phyloP scores from a whole-genome alignment of 1,140 invertebrate genomes.

The Camponotus floridanus region DNA sequence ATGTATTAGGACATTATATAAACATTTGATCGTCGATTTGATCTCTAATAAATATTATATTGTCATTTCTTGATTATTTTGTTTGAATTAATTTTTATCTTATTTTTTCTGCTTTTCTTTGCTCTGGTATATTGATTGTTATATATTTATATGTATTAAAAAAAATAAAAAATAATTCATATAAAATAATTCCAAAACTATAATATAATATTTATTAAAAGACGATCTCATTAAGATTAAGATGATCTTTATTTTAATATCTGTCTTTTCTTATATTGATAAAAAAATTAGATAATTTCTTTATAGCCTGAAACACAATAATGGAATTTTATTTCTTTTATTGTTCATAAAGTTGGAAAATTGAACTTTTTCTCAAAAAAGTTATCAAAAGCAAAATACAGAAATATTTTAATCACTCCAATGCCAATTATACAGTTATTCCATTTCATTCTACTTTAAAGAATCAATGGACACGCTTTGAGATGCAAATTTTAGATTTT shows the following conservation, averaged over 20 bases:
- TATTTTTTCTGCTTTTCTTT: not conserved
- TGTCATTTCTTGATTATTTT: not conserved
- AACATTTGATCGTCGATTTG: not conserved
- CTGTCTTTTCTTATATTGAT: no score
- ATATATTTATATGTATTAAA: not conserved
- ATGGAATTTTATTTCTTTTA: not conserved
- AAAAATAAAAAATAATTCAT: not conserved
- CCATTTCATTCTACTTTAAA: slow-evolving; percentile 33
- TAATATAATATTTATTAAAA: not conserved
- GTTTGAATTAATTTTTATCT: not conserved
- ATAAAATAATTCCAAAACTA: not conserved
- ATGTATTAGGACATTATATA: not conserved
- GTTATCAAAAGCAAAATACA: not conserved
- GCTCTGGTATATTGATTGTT: not conserved
- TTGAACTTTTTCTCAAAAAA: not conserved
- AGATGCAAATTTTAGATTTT: slow-evolving; percentile 35
- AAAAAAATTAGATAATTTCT: no score
- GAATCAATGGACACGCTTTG: slow-evolving; percentile 7
- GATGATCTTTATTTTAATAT: no score
- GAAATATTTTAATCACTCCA: not conserved
- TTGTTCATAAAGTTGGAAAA: not conserved
- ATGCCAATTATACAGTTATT: not conserved
- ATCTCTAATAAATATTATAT: not conserved
- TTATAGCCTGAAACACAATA: not conserved
- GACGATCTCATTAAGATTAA: no score